A percentile compares a stretch with the other conserved stretches of the same genome.
Conservation (phyloP, 35 echinoderm and acorn worm species). For the Lytechinus pictus region DNA sequence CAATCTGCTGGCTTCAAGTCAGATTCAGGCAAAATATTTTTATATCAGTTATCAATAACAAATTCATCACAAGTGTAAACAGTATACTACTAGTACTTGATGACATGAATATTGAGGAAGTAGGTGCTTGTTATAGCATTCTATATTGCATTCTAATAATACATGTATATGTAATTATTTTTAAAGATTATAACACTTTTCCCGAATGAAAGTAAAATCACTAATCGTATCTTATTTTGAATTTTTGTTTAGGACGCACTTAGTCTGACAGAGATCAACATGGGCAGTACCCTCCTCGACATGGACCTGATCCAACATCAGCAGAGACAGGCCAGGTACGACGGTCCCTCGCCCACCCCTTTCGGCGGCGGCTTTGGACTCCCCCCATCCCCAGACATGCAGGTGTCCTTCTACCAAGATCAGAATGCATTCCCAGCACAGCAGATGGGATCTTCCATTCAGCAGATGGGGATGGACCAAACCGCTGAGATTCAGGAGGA, state of each 20-base stretch:
- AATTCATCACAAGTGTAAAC: too few species aligned
- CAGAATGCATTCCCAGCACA: background rate
- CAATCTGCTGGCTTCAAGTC: background rate
- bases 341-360: background rate
- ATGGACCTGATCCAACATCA: background rate
- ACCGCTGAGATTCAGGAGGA: background rate
- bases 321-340: background rate
- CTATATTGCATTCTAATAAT: too few species aligned
- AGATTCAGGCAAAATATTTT: background rate
- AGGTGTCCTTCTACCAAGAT: constrained; percentile 3
- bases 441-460: constrained; percentile 27
- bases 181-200: too few species aligned
- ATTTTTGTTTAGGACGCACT: background rate
- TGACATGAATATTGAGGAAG: background rate
- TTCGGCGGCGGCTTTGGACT: background rate
- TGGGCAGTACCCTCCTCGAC: constrained; percentile 12
- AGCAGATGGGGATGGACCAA: background rate
- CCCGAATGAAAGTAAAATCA: too few species aligned
- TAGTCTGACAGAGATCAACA: background rate
- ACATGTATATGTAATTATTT: too few species aligned
- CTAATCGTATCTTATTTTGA: too few species aligned
- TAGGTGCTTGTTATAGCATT: background rate
- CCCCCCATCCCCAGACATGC: constrained; percentile 13
- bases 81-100: too few species aligned
- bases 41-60: background rate